Evolutionary conservation across 2,797 vertebrate genomes (phyloP).

Genomic region (Gymnopithys bicolor): DNA sequence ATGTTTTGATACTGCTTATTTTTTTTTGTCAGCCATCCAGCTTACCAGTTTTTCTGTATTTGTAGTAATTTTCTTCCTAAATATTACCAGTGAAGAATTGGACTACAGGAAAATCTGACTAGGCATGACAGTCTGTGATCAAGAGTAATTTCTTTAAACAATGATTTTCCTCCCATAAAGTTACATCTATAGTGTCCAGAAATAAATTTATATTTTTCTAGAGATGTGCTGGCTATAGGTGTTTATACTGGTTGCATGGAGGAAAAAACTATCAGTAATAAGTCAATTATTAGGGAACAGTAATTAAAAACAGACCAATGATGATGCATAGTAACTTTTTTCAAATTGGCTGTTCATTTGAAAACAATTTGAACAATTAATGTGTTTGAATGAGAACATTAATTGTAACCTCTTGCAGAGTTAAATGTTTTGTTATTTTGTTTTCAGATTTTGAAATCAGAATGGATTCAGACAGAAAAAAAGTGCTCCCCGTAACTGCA

Average conservation of each 20-base stretch:
- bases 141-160: background rate
- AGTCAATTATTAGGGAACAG: background rate
- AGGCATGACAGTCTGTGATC: background rate
- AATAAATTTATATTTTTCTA: background rate
- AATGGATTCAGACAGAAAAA: conserved; percentile 71
- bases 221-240: background rate
- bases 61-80: background rate
- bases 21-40: background rate
- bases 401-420: background rate
- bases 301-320: background rate
- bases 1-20: background rate
- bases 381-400: background rate
- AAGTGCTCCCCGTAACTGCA: conserved; percentile 58
- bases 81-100: background rate
- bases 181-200: background rate
- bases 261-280: background rate
- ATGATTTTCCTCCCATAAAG: background rate
- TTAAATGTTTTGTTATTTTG: conserved; percentile 19
- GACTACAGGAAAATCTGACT: background rate
- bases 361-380: background rate
- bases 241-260: background rate
- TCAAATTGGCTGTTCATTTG: background rate
- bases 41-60: background rate
- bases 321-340: background rate
- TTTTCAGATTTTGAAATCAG: conserved; percentile 82